Base-by-base conservation (phyloP, 2,888 invertebrate genomes). In the Himalopsyche anomala region DNA sequence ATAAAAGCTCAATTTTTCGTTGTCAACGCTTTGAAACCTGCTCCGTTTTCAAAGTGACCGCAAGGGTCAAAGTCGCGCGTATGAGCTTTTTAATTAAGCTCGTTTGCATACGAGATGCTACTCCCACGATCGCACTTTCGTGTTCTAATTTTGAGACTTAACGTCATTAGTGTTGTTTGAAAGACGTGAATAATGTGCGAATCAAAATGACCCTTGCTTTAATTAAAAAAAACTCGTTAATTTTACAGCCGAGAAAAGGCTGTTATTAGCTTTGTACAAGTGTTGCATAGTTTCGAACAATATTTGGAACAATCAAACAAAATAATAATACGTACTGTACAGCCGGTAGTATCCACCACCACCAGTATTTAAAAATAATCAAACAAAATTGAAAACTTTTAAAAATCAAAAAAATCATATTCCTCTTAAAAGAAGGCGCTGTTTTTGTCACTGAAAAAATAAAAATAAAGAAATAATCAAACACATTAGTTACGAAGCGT, bases 131-230 rank as follows among this genome's bases (percentile, higher is more conserved):
- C 74, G 12, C 74, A 38, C 74, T 74, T 74, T 74, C 74, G 36
- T 74, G 74, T 19, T 74, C 74, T 12, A 74, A 74, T 74, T 74
- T 74, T 74, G 28, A 74, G 38, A 74, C 15, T 74, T 74, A 74
- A 74, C 74, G 15, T 74, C 74, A 74, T 74, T 74, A 74, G 74
- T 74, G 74, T 74, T 74, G 74, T 74, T 74, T 74, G 28, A 38
- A 74, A 74, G 74, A 74, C 74, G 74, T 74, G 74, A 74, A 36
- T 74, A 12, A 74, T 74, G 74, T 74, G 74, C 28, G 36, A 74
- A 74, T 74, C 38, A 74, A 74, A 74, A 74, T 74, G 74, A 74
- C 74, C 74, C 74, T 74, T 74, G 74, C 74, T 38, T 74, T 74
- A 12, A 74, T 12, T 74, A 12, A 69, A 69, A 69, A 62, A 74